Evolutionary conservation across 2,797 vertebrate genomes (phyloP), one percentile per base, ranked within the genome.

Genomic region (Ataeniobius toweri): DNA sequence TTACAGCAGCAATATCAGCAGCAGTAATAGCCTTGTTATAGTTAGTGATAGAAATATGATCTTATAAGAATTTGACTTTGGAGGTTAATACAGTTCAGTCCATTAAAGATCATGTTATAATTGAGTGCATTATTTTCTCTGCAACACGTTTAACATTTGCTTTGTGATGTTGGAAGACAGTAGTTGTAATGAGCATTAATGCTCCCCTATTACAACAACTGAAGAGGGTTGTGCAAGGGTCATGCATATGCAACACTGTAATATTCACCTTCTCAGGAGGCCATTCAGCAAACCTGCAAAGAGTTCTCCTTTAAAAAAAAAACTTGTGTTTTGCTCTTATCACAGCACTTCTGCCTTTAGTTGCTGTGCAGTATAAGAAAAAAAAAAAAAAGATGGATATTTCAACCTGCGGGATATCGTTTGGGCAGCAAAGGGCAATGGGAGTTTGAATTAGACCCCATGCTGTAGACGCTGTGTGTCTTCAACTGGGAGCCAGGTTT

Each of bases 401-500:
- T 85, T 84, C 58, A 72, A 39, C 50, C 80, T 76, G 80, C 44
- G 10, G 80, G 84, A 78, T 77, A 77, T 74, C 6, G 24, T 70
- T 75, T 18, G 58, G 84, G 82, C 74, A 74, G 80, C 76, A 75
- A 74, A 80, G 74, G 44, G 65, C 63, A 53, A 85, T 18, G 48
- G 8, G 75, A 82, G 70, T 76, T 87, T 79, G 73, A 86, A 83
- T 83, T 69, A 61, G 78, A 77, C 73, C 46, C 53, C 72, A 76
- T 67, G 77, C 7, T 16, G 83, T 44, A 36, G 36, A 56, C 31
- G 41, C 73, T 22, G 18, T 70, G 51, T 50, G 51, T 55, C 80
- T 91, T 82, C 83, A 88, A 88, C 73, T 46, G 61, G 71, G 48
- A n/a, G 53, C 48, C 10, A 22, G 67, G 76, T 74, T 77, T 80